Percentiles rank a stretch among this genome's conserved stretches.
Evolutionary conservation across 37 sponge, comb jelly and placozoan genomes (phyloP).

Genomic region (Aplysina aerophoba): DNA sequence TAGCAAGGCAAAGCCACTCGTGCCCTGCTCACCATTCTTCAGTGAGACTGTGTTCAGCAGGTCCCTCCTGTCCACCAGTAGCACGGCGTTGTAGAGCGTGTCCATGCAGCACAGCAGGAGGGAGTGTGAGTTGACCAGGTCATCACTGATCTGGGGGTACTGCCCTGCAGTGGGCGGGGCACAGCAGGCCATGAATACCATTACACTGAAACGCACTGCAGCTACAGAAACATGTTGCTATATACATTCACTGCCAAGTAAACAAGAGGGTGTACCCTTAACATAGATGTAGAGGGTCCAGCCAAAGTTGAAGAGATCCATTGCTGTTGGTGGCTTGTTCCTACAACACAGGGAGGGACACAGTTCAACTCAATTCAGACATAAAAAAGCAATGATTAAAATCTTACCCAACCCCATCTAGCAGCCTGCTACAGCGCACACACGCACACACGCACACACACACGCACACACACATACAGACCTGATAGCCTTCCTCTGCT

Average conservation of each 20-base stretch:
- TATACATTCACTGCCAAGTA: background rate
- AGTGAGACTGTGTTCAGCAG: slow-evolving; percentile 67
- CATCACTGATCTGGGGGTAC: slow-evolving; percentile 83
- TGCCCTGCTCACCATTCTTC: background rate
- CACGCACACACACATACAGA: background rate
- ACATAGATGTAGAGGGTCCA: slow-evolving; percentile 84
- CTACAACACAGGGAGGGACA: slow-evolving; percentile 14
- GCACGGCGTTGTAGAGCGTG: slow-evolving; percentile 70
- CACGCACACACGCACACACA: background rate
- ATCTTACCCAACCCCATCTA: too few species aligned
- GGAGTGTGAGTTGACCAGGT: slow-evolving; percentile 89
- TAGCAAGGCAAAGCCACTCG: too few species aligned
- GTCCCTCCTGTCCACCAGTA: slow-evolving; percentile 52
- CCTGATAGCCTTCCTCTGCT: slow-evolving; percentile 17
- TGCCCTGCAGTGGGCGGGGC: slow-evolving; percentile 49
- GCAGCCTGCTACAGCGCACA: background rate
- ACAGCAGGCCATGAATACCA: too few species aligned
- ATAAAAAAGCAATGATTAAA: background rate
- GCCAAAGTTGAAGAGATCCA: slow-evolving; percentile 79
- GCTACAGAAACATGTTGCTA: too few species aligned
- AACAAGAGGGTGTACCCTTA: slow-evolving; percentile 58
- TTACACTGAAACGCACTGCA: too few species aligned
- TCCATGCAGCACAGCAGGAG: slow-evolving; percentile 89
- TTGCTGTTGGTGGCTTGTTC: slow-evolving; percentile 50
- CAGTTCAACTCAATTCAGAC: background rate